Evolutionary conservation across 2,113 vertebrate genomes (phyloP).

Genomic region (Seriola dumerili): DNA sequence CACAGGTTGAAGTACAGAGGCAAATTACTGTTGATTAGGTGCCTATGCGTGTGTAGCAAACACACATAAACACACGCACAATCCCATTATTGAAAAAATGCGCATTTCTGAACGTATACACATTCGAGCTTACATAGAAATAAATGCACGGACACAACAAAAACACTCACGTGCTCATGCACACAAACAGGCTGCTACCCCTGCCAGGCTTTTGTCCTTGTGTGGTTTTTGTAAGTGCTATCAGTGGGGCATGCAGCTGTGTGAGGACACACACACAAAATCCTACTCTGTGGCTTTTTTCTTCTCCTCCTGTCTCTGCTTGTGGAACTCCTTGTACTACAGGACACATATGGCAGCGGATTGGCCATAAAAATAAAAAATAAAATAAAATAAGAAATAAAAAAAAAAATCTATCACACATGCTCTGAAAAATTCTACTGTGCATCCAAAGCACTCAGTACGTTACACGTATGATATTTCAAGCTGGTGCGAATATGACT

Average conservation of each 20-base stretch:
- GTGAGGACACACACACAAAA: slow-evolving; percentile 33
- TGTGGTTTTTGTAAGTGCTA: slow-evolving; percentile 32
- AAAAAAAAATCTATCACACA: slow-evolving; percentile 7
- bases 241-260: slow-evolving; percentile 48
- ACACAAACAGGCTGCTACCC: not conserved
- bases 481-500: slow-evolving; percentile 13
- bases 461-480: not conserved
- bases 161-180: not conserved
- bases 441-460: slow-evolving; percentile 5
- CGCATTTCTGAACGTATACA: not conserved
- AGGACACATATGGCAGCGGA: slow-evolving; percentile 39
- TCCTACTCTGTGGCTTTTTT: not conserved
- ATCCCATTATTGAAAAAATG: not conserved
- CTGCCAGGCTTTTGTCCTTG: slow-evolving; percentile 30
- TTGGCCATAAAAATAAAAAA: slow-evolving; percentile 32
- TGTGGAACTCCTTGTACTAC: slow-evolving; percentile 12
- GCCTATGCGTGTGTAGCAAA: slow-evolving; percentile 5
- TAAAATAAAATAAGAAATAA: slow-evolving; percentile 24
- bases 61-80: not conserved
- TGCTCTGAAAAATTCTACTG: slow-evolving; percentile 27
- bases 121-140: not conserved
- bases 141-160: slow-evolving; percentile 14
- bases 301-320: slow-evolving; percentile 1
- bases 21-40: slow-evolving; percentile 27
- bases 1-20: slow-evolving; percentile 13